Evolutionary conservation across 2,888 invertebrate genomes (phyloP), one percentile per base, ranked within the genome.

Genomic region (Automeris io): DNA sequence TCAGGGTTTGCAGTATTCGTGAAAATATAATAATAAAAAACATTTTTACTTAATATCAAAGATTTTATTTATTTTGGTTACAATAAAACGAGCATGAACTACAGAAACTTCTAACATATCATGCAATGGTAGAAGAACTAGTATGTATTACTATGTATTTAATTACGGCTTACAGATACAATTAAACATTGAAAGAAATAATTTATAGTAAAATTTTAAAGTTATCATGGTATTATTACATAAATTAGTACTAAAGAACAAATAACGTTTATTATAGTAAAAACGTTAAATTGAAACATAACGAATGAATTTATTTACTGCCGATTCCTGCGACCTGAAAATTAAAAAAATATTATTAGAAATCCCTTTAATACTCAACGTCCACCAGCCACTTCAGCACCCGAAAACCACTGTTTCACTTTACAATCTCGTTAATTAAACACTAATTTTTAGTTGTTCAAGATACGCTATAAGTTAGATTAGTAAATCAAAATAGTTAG

Each of bases 301-400:
- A 50, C 54, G 52, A n/a, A 40, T 35, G 45, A 35, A 45, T 37
- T 33, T 44, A 53, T 44, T 76, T 82, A 86, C 68, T 85, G 85
- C 57, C 83, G 85, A 78, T 77, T 83, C 57, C 85, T 65, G 74
- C 85, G 85, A 68, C 81, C 85, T 86, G 81, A 0, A 66, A 73
- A 44, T 38, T 35, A 55, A 54, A 54, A 45, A 35, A 42, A 11
- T 35, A 19, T 31, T 37, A 37, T 3, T 32, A 16, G 21, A n/a
- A n/a, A 37, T 13, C 18, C 16, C 13, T n/a, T n/a, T n/a, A n/a
- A n/a, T n/a, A n/a, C n/a, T n/a, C n/a, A n/a, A n/a, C n/a, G n/a
- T n/a, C n/a, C n/a, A n/a, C n/a, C n/a, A n/a, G n/a, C n/a, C n/a
- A n/a, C n/a, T n/a, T n/a, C n/a, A n/a, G n/a, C n/a, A n/a, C n/a